Conservation (phyloP, 2,888 invertebrate genomes). For the Norana najaformis region DNA sequence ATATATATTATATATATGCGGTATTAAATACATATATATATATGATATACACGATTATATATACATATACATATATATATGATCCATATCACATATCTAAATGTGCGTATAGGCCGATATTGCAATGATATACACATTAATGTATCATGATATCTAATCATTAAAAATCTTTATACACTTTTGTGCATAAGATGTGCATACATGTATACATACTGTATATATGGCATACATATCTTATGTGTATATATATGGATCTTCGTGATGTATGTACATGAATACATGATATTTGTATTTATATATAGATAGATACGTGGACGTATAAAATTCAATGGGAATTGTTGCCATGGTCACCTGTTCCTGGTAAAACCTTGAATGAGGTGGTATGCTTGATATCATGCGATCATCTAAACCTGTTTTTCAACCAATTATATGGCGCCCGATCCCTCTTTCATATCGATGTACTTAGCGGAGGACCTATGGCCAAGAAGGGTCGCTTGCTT, state of each 20-base stretch:
- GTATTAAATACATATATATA: too few species aligned
- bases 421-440: background rate
- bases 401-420: too few species aligned
- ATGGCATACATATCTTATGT: background rate
- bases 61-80: background rate
- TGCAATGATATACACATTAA: too few species aligned
- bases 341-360: background rate
- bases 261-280: too few species aligned
- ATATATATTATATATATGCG: too few species aligned
- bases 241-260: background rate
- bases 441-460: background rate
- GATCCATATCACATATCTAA: too few species aligned
- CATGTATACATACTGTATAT: background rate
- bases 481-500: background rate
- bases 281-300: too few species aligned
- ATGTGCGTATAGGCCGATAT: too few species aligned
- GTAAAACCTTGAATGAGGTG: background rate
- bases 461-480: background rate
- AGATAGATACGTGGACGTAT: background rate
- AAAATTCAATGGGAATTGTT: background rate
- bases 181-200: background rate
- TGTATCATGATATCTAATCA: too few species aligned
- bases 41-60: background rate
- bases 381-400: background rate
- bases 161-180: too few species aligned